These are phyloP conservation scores for Dichetophora obliterata DNA, from an alignment of 2,888 invertebrate species.

Conservation along the genomic window DNA sequence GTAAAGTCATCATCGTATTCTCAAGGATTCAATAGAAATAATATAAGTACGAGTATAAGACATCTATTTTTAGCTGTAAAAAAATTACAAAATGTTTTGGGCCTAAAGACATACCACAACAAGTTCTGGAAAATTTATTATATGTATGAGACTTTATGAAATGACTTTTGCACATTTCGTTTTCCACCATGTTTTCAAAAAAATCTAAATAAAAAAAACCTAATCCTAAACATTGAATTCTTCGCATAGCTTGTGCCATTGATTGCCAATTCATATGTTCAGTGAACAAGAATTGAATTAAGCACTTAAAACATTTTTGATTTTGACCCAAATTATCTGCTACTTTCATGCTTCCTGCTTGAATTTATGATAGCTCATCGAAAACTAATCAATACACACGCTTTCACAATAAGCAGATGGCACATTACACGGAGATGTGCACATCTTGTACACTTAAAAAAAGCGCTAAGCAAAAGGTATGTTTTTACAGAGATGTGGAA, in stretches of 20 bases:
- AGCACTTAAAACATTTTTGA: neutral
- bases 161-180: too few species aligned
- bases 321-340: neutral
- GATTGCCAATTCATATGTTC: neutral
- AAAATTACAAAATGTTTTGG: too few species aligned
- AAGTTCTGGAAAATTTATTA: too few species aligned
- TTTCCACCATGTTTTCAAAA: neutral
- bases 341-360: neutral
- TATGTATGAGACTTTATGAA: too few species aligned
- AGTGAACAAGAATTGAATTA: neutral
- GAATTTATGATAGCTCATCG: neutral
- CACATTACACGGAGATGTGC: neutral
- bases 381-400: slow-evolving; percentile 7
- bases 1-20: too few species aligned
- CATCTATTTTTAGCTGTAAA: too few species aligned
- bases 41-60: too few species aligned
- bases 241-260: neutral
- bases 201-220: neutral
- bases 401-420: neutral
- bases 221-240: neutral
- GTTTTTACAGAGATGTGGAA: too few species aligned
- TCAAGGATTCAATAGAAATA: too few species aligned
- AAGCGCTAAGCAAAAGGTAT: too few species aligned
- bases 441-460: too few species aligned
- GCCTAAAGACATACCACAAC: too few species aligned